phyloP scores from a whole-genome alignment of 2,888 invertebrate genomes.

The Leucophenga montana region DNA sequence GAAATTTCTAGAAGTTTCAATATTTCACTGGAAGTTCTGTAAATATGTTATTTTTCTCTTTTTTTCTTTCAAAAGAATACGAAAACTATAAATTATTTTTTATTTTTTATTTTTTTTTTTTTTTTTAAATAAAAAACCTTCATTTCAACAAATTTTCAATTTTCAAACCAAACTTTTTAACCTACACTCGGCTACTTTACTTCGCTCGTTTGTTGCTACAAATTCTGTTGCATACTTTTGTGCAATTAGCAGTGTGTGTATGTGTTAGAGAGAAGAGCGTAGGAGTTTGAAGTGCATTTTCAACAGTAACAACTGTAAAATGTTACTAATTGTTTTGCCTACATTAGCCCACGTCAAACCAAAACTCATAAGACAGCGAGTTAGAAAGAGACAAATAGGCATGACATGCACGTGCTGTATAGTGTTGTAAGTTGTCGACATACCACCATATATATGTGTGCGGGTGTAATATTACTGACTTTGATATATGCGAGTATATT shows the following conservation, averaged over 20 bases:
- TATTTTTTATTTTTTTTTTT: background rate
- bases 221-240: constrained; percentile 44
- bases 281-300: constrained; percentile 36
- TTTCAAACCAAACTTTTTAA: constrained; percentile 39
- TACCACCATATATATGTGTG: constrained; percentile 7
- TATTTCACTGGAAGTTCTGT: too few species aligned
- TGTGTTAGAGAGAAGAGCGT: constrained; percentile 19
- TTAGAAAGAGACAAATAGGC: constrained; percentile 8
- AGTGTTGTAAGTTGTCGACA: background rate
- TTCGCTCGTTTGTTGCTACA: constrained; percentile 28
- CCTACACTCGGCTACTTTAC: background rate
- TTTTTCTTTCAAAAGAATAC: too few species aligned
- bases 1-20: too few species aligned
- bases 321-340: constrained; percentile 63
- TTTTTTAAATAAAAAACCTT: constrained; percentile 34
- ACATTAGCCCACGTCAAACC: constrained; percentile 52
- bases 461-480: constrained; percentile 28
- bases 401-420: background rate
- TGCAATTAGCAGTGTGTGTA: constrained; percentile 11
- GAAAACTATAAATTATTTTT: background rate
- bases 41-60: too few species aligned
- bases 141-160: too few species aligned
- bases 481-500: constrained; percentile 58
- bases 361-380: constrained; percentile 43
- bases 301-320: constrained; percentile 50